These are phyloP conservation scores for Tetramorium bicarinatum DNA, from an alignment of 2,888 invertebrate genomes.

Conservation along the genomic window DNA sequence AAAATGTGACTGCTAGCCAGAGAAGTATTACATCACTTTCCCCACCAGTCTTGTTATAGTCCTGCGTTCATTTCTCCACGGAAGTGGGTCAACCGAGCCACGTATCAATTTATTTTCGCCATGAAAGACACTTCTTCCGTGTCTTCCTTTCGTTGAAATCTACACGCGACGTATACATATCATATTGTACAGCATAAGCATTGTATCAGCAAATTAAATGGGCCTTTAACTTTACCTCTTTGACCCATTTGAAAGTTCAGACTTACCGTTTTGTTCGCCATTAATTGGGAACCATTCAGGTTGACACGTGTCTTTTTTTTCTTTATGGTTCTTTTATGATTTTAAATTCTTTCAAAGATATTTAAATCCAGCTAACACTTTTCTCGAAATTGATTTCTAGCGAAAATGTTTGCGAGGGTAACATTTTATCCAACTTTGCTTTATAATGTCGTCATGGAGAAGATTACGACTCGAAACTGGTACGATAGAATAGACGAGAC, in stretches of 20 bases:
- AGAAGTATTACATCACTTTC: not conserved
- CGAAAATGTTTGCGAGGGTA: conserved; percentile 93
- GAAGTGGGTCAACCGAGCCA: conserved; percentile 21
- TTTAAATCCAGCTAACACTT: not conserved
- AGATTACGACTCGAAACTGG: conserved; percentile 94
- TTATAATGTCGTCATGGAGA: conserved; percentile 98
- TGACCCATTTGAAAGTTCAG: not conserved
- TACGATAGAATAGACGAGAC: conserved; percentile 98
- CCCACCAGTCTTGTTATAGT: conserved; percentile 12
- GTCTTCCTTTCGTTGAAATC: not conserved
- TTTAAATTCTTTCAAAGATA: not conserved
- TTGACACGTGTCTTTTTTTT: not conserved
- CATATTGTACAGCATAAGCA: not conserved
- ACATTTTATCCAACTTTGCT: conserved; percentile 97
- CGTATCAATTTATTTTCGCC: not conserved
- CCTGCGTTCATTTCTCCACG: conserved; percentile 40
- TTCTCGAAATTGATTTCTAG: conserved; percentile 77
- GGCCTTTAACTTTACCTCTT: not conserved
- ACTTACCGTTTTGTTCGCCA: not conserved
- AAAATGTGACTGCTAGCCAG: not conserved
- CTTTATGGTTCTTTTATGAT: not conserved
- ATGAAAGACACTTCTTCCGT: not conserved
- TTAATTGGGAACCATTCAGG: not conserved
- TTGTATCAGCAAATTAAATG: not conserved
- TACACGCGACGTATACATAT: not conserved